phyloP scores from a whole-genome alignment of 2,113 vertebrate species.

The Motacilla tschutschensis region DNA sequence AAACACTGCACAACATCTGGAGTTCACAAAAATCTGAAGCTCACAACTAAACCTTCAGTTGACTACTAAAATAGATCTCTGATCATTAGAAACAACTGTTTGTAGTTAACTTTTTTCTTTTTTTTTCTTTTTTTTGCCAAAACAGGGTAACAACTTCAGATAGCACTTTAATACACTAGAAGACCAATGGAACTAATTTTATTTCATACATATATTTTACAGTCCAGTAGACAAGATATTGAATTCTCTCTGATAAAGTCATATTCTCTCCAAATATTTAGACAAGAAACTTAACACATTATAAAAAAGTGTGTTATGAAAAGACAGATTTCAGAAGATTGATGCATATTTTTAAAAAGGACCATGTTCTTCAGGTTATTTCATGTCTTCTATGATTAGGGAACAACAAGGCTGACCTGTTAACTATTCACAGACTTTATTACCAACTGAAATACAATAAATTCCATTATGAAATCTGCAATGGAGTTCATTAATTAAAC shows the following conservation, averaged over 20 bases:
- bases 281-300: conserved; percentile 64
- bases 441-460: conserved; percentile 29
- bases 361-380: neutral
- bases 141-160: conserved; percentile 89
- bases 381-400: conserved; percentile 3
- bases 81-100: conserved; percentile 93
- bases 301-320: conserved; percentile 71
- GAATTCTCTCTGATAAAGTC: conserved; percentile 81
- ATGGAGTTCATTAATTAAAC: conserved; percentile 9
- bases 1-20: conserved; percentile 93
- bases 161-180: conserved; percentile 94
- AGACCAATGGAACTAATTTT: conserved; percentile 90
- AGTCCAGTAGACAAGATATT: conserved; percentile 84
- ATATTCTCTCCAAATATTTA: conserved; percentile 88
- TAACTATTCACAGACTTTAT: conserved; percentile 48
- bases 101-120: conserved; percentile 77
- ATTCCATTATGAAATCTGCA: conserved; percentile 45
- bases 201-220: conserved; percentile 92
- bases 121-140: conserved; percentile 68
- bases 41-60: conserved; percentile 97
- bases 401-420: conserved; percentile 52
- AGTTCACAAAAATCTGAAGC: conserved; percentile 97
- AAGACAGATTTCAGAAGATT: conserved; percentile 58
- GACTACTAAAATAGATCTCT: conserved; percentile 99
- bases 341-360: conserved; percentile 50